These are phyloP conservation scores for Colletes collaris DNA, from an alignment of 2,888 invertebrate species.

Conservation along the genomic window DNA sequence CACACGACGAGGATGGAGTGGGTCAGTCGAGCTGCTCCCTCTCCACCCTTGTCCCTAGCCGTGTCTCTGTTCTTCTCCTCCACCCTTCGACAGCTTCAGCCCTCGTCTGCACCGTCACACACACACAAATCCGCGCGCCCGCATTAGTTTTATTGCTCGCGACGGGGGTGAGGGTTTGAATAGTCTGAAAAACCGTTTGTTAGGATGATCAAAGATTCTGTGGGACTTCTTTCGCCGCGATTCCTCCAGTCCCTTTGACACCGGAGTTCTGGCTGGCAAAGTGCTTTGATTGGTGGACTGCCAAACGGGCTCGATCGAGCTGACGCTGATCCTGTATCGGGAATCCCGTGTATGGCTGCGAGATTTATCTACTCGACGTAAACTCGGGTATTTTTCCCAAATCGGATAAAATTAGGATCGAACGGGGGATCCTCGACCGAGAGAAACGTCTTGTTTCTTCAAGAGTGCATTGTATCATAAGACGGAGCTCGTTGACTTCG, in stretches of 20 bases:
- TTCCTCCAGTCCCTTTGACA: conserved; percentile 44
- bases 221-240: conserved; percentile 35
- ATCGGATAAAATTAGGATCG: neutral
- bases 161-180: conserved; percentile 14
- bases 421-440: no score
- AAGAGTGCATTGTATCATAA: no score
- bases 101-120: neutral
- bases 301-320: conserved; percentile 33
- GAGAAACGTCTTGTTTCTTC: no score
- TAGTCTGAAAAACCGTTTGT: conserved; percentile 45
- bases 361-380: neutral
- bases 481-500: neutral
- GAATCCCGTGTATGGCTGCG: neutral
- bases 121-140: conserved; percentile 23
- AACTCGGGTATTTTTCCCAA: neutral
- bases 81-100: neutral
- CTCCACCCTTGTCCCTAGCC: neutral
- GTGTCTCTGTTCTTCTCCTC: neutral
- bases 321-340: neutral
- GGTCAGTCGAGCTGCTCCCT: conserved; percentile 33
- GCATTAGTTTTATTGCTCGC: conserved; percentile 58
- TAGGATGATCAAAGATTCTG: conserved; percentile 49
- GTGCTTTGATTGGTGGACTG: conserved; percentile 38
- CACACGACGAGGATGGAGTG: conserved; percentile 47
- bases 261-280: conserved; percentile 1